A percentile compares a stretch with the other conserved stretches of the same genome.
phyloP scores from a whole-genome alignment of 2,113 vertebrate species.

The Xenus cinereus region DNA sequence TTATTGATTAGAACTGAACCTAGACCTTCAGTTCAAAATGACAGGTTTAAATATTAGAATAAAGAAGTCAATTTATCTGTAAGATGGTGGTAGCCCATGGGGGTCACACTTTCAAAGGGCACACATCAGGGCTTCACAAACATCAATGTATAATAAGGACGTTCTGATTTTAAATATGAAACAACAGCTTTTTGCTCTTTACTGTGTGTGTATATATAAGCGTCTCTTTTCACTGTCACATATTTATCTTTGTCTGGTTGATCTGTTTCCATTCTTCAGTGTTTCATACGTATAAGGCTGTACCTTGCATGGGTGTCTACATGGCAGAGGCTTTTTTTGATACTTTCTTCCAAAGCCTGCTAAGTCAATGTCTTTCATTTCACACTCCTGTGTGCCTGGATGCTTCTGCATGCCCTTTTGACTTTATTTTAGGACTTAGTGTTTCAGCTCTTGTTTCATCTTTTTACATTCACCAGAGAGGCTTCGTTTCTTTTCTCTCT shows the following conservation, averaged over 20 bases:
- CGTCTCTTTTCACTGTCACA: background rate
- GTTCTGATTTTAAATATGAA: background rate
- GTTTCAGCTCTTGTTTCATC: background rate
- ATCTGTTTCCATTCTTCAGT: background rate
- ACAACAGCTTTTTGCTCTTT: background rate
- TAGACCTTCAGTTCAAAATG: background rate
- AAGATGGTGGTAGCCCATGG: background rate
- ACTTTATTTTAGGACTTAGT: background rate
- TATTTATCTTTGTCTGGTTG: background rate
- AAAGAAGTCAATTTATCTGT: background rate
- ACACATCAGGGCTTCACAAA: background rate
- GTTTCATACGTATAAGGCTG: background rate
- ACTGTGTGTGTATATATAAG: background rate
- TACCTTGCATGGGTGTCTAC: background rate
- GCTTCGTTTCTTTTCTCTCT: background rate
- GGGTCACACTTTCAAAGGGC: background rate
- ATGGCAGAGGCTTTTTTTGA: background rate
- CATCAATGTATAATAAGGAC: background rate
- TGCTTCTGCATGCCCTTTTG: background rate
- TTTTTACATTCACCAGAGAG: background rate
- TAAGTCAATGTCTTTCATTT: conserved; percentile 9
- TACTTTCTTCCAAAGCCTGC: background rate
- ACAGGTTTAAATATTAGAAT: background rate
- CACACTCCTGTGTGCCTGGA: background rate
- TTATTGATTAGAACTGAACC: background rate